These are phyloP conservation scores for Odontophorus gujanensis DNA, from an alignment of 2,113 vertebrate genomes.

Conservation along the genomic window DNA sequence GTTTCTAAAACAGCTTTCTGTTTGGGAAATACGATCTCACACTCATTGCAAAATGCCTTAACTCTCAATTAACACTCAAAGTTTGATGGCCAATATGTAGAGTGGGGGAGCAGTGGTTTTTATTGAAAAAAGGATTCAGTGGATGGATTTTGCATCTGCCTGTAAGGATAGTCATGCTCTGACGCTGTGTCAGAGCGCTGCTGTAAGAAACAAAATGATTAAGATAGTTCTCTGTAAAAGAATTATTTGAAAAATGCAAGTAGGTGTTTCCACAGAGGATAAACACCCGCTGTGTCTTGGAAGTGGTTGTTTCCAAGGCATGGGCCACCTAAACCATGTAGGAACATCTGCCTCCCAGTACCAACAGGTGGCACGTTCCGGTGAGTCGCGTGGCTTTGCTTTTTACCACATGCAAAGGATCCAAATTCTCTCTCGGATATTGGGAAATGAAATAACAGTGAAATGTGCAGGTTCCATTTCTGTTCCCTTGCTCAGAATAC, in stretches of 20 bases:
- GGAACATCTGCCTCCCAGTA: too few relatives aligned
- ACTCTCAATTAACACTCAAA: not conserved
- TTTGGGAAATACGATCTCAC: not conserved
- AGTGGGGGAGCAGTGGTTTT: not conserved
- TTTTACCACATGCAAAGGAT: not conserved
- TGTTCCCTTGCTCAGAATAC: not conserved
- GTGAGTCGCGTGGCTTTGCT: not conserved
- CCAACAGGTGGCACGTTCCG: too few relatives aligned
- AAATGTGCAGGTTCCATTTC: not conserved
- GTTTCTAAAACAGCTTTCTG: not conserved
- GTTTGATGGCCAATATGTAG: not conserved
- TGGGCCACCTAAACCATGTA: not conserved
- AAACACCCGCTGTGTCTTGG: not conserved
- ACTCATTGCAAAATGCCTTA: not conserved
- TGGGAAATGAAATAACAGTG: not conserved
- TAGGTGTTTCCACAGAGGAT: rapidly evolving
- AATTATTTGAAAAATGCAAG: not conserved
- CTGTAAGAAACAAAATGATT: not conserved
- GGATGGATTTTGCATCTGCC: not conserved
- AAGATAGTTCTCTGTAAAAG: not conserved
- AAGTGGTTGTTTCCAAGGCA: not conserved
- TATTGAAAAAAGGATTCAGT: not conserved
- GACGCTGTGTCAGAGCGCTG: rapidly evolving
- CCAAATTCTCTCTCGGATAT: not conserved
- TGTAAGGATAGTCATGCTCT: rapidly evolving